phyloP scores from a whole-genome alignment of 2,888 invertebrate species.

The Dasypolia templi region DNA sequence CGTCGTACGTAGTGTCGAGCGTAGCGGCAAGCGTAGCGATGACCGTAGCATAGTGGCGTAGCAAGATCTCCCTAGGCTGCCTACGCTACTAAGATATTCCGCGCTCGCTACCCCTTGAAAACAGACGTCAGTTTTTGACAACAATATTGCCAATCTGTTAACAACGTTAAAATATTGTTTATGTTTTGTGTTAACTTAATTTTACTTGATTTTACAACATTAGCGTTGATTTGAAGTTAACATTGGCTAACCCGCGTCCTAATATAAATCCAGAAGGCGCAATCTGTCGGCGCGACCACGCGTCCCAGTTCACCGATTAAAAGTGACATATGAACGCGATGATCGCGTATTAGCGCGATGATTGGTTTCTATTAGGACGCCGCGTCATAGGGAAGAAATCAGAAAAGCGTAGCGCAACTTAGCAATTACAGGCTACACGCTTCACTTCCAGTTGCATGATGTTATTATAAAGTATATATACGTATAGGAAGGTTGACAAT shows the following conservation, averaged over 20 bases:
- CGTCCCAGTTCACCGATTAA: too few relatives aligned
- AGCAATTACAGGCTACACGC: background rate
- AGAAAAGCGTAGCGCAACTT: background rate
- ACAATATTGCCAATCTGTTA: background rate
- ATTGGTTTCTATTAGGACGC: too few relatives aligned
- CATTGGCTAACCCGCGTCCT: background rate
- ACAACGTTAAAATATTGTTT: background rate
- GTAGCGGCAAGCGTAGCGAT: background rate
- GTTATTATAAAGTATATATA: background rate
- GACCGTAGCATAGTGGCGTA: background rate
- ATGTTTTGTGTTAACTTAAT: background rate
- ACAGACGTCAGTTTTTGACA: background rate
- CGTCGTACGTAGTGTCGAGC: background rate
- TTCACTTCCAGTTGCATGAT: background rate
- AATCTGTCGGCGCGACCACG: too few relatives aligned
- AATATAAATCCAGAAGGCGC: too few relatives aligned
- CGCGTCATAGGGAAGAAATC: too few relatives aligned
- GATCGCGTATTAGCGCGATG: too few relatives aligned
- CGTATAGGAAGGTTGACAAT: background rate
- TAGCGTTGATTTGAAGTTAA: background rate
- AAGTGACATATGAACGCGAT: too few relatives aligned
- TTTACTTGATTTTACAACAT: background rate
- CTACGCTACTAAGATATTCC: background rate
- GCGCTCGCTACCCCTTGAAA: background rate
- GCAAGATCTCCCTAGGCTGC: background rate